These are phyloP conservation scores for Siderastrea siderea DNA, from an alignment of 92 coral and sea anemone genomes.

Conservation along the genomic window DNA sequence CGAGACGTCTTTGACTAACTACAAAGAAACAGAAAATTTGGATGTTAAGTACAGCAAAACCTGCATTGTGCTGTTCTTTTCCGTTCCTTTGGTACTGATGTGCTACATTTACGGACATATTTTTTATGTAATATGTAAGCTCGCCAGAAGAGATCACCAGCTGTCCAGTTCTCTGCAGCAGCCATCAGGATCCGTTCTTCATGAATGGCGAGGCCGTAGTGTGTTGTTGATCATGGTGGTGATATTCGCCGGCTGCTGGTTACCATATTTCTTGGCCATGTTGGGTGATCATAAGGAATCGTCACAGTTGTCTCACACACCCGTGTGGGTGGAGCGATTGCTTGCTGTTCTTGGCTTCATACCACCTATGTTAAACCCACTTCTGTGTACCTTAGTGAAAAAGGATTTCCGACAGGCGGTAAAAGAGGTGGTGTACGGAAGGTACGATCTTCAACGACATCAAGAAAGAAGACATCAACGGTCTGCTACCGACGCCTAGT, in stretches of 20 bases:
- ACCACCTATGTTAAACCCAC: too few species aligned
- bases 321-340: too few species aligned
- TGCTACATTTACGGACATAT: constrained; percentile 35
- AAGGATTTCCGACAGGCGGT: constrained; percentile 12
- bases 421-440: neutral
- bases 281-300: neutral
- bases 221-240: constrained; percentile 49
- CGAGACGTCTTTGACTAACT: constrained; percentile 38
- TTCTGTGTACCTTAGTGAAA: too few species aligned
- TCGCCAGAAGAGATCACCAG: constrained; percentile 3
- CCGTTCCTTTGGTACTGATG: constrained; percentile 43
- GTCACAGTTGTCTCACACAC: too few species aligned
- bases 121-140: constrained; percentile 21
- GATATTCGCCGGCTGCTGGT: constrained; percentile 61
- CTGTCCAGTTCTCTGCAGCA: too few species aligned
- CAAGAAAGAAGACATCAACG: neutral
- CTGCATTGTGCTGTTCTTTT: constrained; percentile 55
- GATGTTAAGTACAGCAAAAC: constrained; percentile 3
- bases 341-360: too few species aligned
- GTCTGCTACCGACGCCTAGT: neutral
- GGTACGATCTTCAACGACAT: too few species aligned
- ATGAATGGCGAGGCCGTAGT: constrained; percentile 44
- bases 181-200: neutral
- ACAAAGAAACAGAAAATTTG: constrained; percentile 1
- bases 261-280: constrained; percentile 37